These are phyloP conservation scores for Channa maculata DNA, from an alignment of 2,113 vertebrate genomes.

Conservation along the genomic window DNA sequence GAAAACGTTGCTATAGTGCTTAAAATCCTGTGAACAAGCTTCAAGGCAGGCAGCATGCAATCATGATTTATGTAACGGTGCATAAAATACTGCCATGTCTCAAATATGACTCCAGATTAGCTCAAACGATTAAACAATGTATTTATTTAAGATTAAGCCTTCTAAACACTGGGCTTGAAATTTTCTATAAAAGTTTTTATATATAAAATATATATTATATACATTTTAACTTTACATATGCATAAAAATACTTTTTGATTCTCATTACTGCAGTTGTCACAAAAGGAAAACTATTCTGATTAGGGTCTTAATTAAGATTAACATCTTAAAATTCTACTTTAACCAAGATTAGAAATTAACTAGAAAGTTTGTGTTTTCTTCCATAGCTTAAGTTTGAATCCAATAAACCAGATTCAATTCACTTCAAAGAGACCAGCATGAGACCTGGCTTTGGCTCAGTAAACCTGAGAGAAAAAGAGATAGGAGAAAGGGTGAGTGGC, in stretches of 20 bases:
- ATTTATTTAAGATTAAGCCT: background rate
- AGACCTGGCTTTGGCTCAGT: slow-evolving; percentile 91
- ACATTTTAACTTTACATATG: slow-evolving; percentile 10
- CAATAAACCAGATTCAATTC: slow-evolving; percentile 49
- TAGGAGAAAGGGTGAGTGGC: slow-evolving; percentile 35
- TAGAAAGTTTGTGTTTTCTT: slow-evolving; percentile 14
- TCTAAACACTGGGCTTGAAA: background rate
- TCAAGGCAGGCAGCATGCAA: background rate
- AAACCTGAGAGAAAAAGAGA: slow-evolving; percentile 85
- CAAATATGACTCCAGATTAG: background rate
- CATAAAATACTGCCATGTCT: slow-evolving; percentile 18
- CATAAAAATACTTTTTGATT: slow-evolving; percentile 15
- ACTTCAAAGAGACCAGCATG: slow-evolving; percentile 90
- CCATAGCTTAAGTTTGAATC: slow-evolving; percentile 33
- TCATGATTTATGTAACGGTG: background rate
- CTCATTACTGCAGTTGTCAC: background rate
- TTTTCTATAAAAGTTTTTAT: slow-evolving; percentile 37
- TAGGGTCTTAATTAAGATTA: slow-evolving; percentile 3
- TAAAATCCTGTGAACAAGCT: slow-evolving; percentile 24
- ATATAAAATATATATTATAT: slow-evolving; percentile 51
- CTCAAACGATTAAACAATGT: slow-evolving; percentile 9
- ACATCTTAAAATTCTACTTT: background rate
- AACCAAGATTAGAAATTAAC: background rate
- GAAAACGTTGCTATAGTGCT: background rate
- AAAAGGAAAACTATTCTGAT: background rate